phyloP scores from a whole-genome alignment of 1,140 invertebrate species.

The Melipona quadrifasciata region DNA sequence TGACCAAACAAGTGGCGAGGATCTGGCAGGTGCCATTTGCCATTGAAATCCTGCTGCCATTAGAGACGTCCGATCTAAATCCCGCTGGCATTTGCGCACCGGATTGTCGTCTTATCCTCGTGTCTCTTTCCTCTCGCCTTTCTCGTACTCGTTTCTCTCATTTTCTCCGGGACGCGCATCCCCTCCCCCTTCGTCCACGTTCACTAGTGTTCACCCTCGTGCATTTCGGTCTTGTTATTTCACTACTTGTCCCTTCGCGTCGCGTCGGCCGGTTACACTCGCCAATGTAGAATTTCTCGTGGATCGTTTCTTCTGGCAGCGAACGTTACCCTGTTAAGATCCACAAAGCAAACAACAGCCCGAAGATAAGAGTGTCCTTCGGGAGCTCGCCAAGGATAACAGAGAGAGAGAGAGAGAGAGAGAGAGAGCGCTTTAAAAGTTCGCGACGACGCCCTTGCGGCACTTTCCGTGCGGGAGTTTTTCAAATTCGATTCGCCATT shows the following conservation, averaged over 20 bases:
- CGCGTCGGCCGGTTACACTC: conserved; percentile 40
- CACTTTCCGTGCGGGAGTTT: conserved; percentile 16
- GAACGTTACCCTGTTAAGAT: conserved; percentile 71
- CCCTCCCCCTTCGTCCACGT: not conserved
- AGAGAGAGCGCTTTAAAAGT: conserved; percentile 75
- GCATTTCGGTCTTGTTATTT: conserved; percentile 65
- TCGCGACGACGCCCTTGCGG: conserved; percentile 55
- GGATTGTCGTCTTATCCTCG: conserved; percentile 70
- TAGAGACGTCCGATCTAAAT: conserved; percentile 74
- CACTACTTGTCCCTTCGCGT: conserved; percentile 41
- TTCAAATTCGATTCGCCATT: conserved; percentile 39
- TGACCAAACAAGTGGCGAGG: conserved; percentile 70
- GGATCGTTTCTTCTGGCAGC: conserved; percentile 62
- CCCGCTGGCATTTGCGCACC: conserved; percentile 69
- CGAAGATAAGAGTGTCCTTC: conserved; percentile 71
- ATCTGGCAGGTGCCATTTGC: conserved; percentile 70
- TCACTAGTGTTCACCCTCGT: conserved; percentile 33
- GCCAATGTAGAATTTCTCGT: conserved; percentile 56
- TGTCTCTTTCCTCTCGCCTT: conserved; percentile 6
- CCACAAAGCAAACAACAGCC: conserved; percentile 70
- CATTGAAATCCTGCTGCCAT: conserved; percentile 74
- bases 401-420: no score
- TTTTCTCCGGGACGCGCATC: not conserved
- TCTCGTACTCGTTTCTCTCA: conserved; percentile 4
- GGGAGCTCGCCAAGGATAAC: conserved; percentile 71